Evolutionary conservation across 2,113 vertebrate genomes (phyloP), one percentile per base, ranked within the genome.

Genomic region (Eptesicus fuscus): DNA sequence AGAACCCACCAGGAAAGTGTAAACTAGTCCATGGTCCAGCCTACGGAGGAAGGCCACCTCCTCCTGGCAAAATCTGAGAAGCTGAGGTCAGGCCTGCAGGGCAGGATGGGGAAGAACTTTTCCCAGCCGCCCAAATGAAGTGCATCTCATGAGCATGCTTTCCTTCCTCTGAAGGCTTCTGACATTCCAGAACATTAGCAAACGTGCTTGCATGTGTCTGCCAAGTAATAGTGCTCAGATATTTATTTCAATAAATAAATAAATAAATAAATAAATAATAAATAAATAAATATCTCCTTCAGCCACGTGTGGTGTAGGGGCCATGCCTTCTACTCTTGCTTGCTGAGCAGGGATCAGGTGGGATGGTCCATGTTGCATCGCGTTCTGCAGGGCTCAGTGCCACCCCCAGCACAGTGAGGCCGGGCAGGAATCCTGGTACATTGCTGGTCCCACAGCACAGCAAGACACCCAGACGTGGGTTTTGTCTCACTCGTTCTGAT

Each of bases 381-480:
- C 16, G 1, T 28, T 20, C 74, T 47, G 35, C 13, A 1, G 32
- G 23, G 0, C 47, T 16, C 1, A 0, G 18, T 32, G 5, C 0
- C 5, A 4, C 3, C 20, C 9, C 17, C 14, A 9, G 22, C 0
- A 35, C 7, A 0, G 25, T 0, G 9, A 35, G n/a, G 9, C 37
- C 30, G 0, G 9, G 42, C 8, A 3, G 17, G n/a, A 11, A 12
- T 35, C 28, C 51, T 2, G 5, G 5, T 0, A 1, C 9, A 0
- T 17, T 0, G 49, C 87, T 4, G 37, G 67, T 4, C 28, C 1
- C 9, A 8, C 5, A 1, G 3, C 74, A 0, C n/a, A 22, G 18
- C 2, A 0, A 63, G 44, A 9, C 7, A 0, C 12, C 1, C 5
- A 70, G 18, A 18, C 40, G 0, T 0, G 0, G 4, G 35, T 14